These are phyloP conservation scores for Solea senegalensis DNA, from an alignment of 2,113 vertebrate genomes.

Conservation along the genomic window DNA sequence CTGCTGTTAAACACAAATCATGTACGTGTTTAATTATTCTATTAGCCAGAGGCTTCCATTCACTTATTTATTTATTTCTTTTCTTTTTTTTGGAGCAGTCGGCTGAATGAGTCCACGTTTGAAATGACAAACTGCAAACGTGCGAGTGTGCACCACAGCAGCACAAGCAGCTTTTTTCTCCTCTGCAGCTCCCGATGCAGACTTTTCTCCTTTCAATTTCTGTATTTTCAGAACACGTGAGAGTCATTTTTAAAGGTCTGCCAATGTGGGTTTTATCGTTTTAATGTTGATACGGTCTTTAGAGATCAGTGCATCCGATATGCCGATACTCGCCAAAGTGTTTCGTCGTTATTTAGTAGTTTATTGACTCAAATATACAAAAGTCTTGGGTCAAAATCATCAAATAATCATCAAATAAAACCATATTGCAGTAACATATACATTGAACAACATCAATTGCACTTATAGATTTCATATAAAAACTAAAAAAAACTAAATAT, in stretches of 20 bases:
- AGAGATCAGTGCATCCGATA: no score
- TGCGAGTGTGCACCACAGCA: neutral
- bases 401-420: no score
- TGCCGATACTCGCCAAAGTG: no score
- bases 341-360: no score
- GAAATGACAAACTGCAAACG: neutral
- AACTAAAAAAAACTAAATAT: neutral
- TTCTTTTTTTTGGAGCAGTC: neutral
- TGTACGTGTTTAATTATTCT: neutral
- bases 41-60: neutral
- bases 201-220: neutral
- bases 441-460: no score
- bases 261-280: no score
- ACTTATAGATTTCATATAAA: no score
- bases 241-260: neutral
- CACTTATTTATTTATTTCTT: neutral
- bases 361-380: no score
- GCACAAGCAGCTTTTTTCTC: neutral
- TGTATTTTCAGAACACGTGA: neutral
- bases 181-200: neutral
- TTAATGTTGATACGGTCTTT: no score
- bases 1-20: neutral
- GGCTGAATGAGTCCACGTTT: neutral
- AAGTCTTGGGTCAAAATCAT: no score
- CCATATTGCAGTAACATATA: no score